Evolutionary conservation across 1,140 invertebrate species (phyloP), one percentile per base, ranked within the genome.

Genomic region (Calycopis cecrops): DNA sequence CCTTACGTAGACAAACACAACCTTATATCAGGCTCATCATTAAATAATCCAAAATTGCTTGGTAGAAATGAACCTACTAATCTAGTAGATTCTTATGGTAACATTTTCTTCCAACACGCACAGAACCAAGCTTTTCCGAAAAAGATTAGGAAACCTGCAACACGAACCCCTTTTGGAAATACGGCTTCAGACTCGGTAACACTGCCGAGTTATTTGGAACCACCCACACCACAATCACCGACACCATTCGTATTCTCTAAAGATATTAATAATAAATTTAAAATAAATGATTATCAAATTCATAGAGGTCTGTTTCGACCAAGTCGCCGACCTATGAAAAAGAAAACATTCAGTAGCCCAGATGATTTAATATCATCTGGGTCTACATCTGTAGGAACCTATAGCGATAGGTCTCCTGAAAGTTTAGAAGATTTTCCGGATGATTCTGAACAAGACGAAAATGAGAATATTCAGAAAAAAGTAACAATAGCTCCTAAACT

Each of bases 151-250:
- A 72, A 81, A 61, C 87, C 85, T n/a, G 52, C 65, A 6, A 35
- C 69, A 12, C 64, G 77, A 28, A 78, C 69, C 55, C 78, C 80
- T 9, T 21, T 62, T 38, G 64, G 60, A 35, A 57, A 67, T 10
- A 60, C 57, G 12, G 65, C 56, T 17, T 75, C 65, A 60, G 79
- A 77, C 51, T 62, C 75, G 8, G 60, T 69, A 11, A 84, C 80
- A 2, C 67, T 88, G 52, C 85, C 87, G 0, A 88, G 85, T 54
- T 88, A 76, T 53, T 65, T 88, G 52, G 87, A 88, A 63, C 87
- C 85, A 3, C 87, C 87, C 3, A 83, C 82, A 7, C 86, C 84
- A 35, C 71, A 80, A 9, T 69, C 73, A 9, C 61, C 72, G 34
- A 59, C 73, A 16, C 69, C 76, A 7, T 81, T 79, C 50, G 69